These are phyloP conservation scores for Oenanthe oenanthe DNA, from an alignment of 2,113 vertebrate species.

Conservation along the genomic window DNA sequence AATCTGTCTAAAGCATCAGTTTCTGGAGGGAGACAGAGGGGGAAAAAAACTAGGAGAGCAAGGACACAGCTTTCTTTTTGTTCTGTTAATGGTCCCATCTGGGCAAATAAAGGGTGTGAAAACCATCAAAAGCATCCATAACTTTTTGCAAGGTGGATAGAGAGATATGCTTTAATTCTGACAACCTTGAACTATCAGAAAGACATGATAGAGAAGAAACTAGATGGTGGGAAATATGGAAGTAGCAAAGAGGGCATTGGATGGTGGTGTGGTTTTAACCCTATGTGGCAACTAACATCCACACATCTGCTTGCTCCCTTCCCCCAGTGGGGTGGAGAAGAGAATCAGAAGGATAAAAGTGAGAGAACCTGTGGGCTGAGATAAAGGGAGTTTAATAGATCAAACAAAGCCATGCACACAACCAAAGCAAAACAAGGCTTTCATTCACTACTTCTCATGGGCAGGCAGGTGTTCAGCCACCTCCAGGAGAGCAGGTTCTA, in stretches of 20 bases:
- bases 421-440: not conserved
- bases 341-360: not conserved
- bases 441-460: not conserved
- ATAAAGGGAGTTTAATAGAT: not conserved
- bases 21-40: not conserved
- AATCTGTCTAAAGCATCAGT: not conserved
- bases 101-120: constrained; percentile 56
- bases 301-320: accelerated
- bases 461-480: not conserved
- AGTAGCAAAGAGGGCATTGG: not conserved
- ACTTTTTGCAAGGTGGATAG: not conserved
- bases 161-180: not conserved
- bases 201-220: not conserved
- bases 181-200: constrained; percentile 35
- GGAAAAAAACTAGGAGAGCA: not conserved
- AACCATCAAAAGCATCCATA: constrained; percentile 34
- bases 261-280: not conserved
- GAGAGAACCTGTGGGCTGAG: not conserved
- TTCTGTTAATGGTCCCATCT: constrained; percentile 34
- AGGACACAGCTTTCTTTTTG: not conserved
- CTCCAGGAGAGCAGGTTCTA: not conserved
- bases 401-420: accelerated
- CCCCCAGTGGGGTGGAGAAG: not conserved
- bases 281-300: not conserved
- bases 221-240: not conserved